phyloP scores from a whole-genome alignment of 2,888 invertebrate genomes.

The Lampropteryx suffumata region DNA sequence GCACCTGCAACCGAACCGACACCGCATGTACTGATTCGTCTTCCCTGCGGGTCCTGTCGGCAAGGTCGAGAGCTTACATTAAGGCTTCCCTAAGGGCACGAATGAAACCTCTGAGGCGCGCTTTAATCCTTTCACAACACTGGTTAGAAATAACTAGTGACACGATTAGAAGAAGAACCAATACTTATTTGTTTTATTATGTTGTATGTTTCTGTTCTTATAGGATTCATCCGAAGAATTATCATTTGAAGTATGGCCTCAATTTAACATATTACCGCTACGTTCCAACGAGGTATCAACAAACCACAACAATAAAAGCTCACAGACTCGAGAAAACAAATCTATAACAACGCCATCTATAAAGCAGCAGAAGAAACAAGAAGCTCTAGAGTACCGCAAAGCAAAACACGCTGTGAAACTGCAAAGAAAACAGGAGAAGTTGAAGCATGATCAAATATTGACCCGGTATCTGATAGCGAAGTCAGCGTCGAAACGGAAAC shows the following conservation, averaged over 20 bases:
- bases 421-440: background rate
- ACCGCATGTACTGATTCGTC: no score
- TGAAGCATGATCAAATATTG: conserved; percentile 1
- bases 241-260: background rate
- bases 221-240: background rate
- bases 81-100: no score
- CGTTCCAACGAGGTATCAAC: conserved; percentile 2
- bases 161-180: no score
- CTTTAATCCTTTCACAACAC: no score
- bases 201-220: no score
- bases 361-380: background rate
- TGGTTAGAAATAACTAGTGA: no score
- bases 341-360: background rate
- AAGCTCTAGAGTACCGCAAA: background rate
- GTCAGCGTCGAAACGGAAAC: background rate
- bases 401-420: conserved; percentile 3
- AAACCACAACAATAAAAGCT: background rate
- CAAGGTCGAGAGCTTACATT: no score
- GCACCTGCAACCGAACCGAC: no score
- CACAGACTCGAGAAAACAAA: no score
- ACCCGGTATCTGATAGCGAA: conserved; percentile 1
- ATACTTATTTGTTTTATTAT: background rate
- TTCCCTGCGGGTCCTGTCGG: no score
- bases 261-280: background rate
- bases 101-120: no score